phyloP scores from a whole-genome alignment of 2,113 vertebrate genomes.

The Haemorhous mexicanus region DNA sequence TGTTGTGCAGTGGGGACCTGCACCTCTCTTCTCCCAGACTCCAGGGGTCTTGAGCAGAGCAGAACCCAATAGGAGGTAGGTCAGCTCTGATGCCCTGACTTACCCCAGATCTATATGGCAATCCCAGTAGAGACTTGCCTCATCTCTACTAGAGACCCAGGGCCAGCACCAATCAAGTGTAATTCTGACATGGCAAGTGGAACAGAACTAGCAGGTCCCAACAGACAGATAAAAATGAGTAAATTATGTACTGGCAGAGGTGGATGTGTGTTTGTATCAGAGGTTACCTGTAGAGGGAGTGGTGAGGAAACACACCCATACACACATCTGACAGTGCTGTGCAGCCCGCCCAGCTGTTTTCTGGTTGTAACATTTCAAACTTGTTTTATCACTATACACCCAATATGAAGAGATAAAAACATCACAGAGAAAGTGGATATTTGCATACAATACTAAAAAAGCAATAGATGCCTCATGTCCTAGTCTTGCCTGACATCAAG shows the following conservation, averaged over 20 bases:
- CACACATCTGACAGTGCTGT: no score
- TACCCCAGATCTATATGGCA: neutral
- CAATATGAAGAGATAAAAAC: neutral
- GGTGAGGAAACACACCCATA: neutral
- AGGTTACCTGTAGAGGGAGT: neutral
- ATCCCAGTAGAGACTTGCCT: neutral
- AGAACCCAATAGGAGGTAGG: neutral
- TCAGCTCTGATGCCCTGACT: neutral
- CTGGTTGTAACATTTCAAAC: neutral
- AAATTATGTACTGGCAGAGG: neutral
- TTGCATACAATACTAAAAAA: neutral
- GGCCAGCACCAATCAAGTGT: neutral
- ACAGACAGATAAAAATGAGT: neutral
- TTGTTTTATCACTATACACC: neutral
- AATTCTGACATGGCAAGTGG: neutral
- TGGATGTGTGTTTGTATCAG: neutral
- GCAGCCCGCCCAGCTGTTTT: neutral
- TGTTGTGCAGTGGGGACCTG: neutral
- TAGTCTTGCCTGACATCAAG: neutral
- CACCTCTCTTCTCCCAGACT: neutral
- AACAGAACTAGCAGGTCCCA: neutral
- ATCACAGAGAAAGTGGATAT: neutral
- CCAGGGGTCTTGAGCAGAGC: neutral
- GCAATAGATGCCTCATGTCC: neutral
- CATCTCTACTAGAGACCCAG: accelerated